phyloP scores from a whole-genome alignment of 2,113 vertebrate genomes.

The Syngnathus typhle region DNA sequence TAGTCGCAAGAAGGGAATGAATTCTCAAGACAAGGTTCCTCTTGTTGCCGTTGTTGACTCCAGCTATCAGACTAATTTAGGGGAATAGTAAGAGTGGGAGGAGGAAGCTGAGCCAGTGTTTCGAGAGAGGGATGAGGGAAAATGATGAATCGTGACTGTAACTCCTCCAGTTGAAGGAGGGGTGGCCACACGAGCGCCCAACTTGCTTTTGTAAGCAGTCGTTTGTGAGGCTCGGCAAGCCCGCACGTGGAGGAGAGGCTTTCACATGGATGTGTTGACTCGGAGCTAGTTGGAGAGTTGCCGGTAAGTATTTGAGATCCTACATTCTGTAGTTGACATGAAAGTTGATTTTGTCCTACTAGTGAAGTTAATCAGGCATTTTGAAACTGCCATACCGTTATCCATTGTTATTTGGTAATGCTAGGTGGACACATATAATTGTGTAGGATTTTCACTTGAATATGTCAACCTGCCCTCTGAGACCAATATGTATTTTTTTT shows the following conservation, averaged over 20 bases:
- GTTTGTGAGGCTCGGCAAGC: slow-evolving; percentile 11
- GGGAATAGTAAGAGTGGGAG: slow-evolving; percentile 59
- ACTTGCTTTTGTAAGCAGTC: slow-evolving; percentile 32
- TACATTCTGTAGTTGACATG: not conserved
- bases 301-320: slow-evolving; percentile 44
- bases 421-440: not conserved
- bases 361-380: too few relatives aligned
- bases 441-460: not conserved
- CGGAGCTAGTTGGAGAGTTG: slow-evolving; percentile 36
- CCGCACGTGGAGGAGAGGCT: slow-evolving; percentile 35
- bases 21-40: slow-evolving; percentile 40
- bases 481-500: not conserved
- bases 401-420: not conserved
- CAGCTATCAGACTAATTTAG: slow-evolving; percentile 56
- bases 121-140: slow-evolving; percentile 34
- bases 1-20: slow-evolving; percentile 9
- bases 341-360: not conserved
- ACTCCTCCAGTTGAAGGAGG: slow-evolving; percentile 28
- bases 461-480: not conserved
- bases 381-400: not conserved
- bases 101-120: slow-evolving; percentile 54
- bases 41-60: slow-evolving; percentile 59
- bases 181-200: slow-evolving; percentile 43
- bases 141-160: slow-evolving; percentile 65
- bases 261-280: slow-evolving; percentile 40